These are phyloP conservation scores for Aphis craccivora DNA, from an alignment of 1,140 invertebrate genomes.

Conservation along the genomic window DNA sequence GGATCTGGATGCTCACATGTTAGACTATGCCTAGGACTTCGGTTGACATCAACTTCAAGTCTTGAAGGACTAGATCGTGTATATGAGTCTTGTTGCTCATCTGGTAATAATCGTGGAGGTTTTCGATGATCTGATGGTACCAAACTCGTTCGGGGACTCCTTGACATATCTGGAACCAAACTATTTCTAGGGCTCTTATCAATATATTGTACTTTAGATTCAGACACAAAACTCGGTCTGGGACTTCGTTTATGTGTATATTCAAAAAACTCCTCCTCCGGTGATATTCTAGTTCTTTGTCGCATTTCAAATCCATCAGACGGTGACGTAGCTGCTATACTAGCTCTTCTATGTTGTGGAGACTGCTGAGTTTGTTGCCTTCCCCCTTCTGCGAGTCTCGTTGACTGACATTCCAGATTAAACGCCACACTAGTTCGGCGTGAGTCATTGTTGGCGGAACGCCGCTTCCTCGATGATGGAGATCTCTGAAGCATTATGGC, in stretches of 20 bases:
- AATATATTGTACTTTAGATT: constrained; percentile 45
- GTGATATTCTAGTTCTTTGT: constrained; percentile 17
- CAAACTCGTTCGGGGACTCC: constrained; percentile 71
- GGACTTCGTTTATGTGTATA: constrained; percentile 36
- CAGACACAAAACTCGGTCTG: constrained; percentile 48
- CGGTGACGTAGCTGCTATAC: constrained; percentile 38
- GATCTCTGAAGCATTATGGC: constrained; percentile 43
- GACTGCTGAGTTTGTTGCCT: not conserved
- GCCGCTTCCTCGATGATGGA: constrained; percentile 38
- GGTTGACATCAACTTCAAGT: constrained; percentile 20
- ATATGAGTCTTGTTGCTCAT: constrained; percentile 43
- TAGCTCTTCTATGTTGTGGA: constrained; percentile 35
- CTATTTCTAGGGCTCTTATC: constrained; percentile 71
- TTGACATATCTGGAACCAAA: constrained; percentile 67
- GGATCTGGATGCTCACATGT: constrained; percentile 64
- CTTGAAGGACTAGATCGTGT: constrained; percentile 21
- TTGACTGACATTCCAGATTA: constrained; percentile 27
- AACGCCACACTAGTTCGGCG: constrained; percentile 18
- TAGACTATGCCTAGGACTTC: constrained; percentile 66
- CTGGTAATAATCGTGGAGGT: constrained; percentile 37
- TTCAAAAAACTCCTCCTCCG: constrained; percentile 38
- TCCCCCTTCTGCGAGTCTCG: not conserved
- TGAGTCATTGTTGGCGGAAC: not conserved
- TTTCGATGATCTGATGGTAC: constrained; percentile 64
- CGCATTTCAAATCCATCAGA: constrained; percentile 43